phyloP scores from a whole-genome alignment of 2,797 vertebrate genomes.

The Sebastes nivosus region DNA sequence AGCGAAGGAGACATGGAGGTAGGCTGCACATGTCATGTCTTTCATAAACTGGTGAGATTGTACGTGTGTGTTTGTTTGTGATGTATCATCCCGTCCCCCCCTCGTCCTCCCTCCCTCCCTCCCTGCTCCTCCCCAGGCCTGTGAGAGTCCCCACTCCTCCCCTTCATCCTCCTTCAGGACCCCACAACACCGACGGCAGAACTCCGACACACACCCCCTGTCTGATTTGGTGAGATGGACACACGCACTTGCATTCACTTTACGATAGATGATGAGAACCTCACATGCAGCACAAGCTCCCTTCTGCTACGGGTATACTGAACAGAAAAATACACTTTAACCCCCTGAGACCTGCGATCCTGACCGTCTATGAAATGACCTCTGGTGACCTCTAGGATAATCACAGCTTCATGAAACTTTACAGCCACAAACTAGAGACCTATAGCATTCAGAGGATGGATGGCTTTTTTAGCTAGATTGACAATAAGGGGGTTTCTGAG shows the following conservation, averaged over 20 bases:
- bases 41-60: constrained; percentile 5
- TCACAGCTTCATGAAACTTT: too few species aligned
- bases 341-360: neutral
- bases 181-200: constrained; percentile 81
- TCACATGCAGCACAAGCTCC: neutral
- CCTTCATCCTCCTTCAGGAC: constrained; percentile 83
- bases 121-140: constrained; percentile 74
- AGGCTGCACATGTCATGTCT: constrained; percentile 35
- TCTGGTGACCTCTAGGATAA: too few species aligned
- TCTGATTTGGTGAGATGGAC: constrained; percentile 83
- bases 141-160: constrained; percentile 90
- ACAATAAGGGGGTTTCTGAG: too few species aligned
- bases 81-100: constrained; percentile 46
- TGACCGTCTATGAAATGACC: fast-evolving
- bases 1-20: constrained; percentile 87
- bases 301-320: neutral
- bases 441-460: too few species aligned
- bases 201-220: constrained; percentile 75
- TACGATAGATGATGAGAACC: neutral
- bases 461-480: fast-evolving
- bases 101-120: constrained; percentile 28
- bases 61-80: constrained; percentile 33
- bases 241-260: neutral
- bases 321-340: neutral
- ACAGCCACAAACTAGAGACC: too few species aligned